Evolutionary conservation across 2,113 vertebrate genomes (phyloP).

Genomic region (Vombatus ursinus): DNA sequence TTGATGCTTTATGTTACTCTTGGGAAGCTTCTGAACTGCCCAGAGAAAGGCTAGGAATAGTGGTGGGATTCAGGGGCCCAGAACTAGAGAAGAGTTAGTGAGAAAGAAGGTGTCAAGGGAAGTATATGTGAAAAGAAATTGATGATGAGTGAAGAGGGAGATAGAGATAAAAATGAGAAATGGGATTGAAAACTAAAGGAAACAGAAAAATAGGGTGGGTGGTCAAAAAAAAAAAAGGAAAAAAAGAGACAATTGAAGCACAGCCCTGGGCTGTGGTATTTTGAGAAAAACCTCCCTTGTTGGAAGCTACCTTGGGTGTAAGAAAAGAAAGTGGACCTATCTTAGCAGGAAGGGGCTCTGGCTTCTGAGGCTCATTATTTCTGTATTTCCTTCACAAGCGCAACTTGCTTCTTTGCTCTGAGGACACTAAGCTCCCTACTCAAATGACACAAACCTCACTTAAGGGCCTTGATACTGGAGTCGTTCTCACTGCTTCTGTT

Average conservation of each 20-base stretch:
- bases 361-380: neutral
- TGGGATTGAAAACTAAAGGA: no score
- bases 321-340: accelerated
- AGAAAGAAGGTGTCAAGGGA: neutral
- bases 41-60: accelerated
- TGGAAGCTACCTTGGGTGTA: neutral
- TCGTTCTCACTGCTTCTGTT: accelerated
- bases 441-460: accelerated
- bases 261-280: accelerated
- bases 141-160: neutral
- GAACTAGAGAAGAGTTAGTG: neutral
- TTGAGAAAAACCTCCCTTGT: neutral
- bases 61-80: accelerated
- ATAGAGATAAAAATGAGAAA: neutral
- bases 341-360: neutral
- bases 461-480: neutral
- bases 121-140: neutral
- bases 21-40: neutral
- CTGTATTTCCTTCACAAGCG: neutral
- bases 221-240: neutral
- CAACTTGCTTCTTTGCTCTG: neutral
- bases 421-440: accelerated
- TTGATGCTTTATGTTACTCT: neutral
- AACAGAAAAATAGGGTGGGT: neutral
- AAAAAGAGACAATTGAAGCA: no score